Evolutionary conservation across 2,888 invertebrate genomes (phyloP), one percentile per base, ranked within the genome.

Genomic region (Cyclophora punctaria): DNA sequence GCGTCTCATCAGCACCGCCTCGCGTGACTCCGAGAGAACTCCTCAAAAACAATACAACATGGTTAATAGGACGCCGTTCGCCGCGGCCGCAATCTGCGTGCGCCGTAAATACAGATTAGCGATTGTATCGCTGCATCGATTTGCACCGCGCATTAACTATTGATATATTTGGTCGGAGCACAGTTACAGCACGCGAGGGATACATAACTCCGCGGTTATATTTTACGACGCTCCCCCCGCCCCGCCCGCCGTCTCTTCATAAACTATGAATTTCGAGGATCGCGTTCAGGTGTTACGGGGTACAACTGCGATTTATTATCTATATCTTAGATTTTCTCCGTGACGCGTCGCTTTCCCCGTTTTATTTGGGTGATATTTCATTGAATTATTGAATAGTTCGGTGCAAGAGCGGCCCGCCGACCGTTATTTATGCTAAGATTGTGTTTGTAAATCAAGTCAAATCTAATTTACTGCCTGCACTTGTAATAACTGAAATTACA

Each of bases 221-320:
- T 56, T 72, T 80, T 79, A 82, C 73, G 74, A 73, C 63, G 53
- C 58, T 54, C 53, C 58, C 52, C 56, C 56, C 63, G 63, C 61
- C 52, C 49, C 53, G 47, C 60, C 61, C 56, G 58, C 59, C 61
- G 64, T 65, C 61, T 64, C 64, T 75, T 79, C 81, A 83, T 87
- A 84, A 86, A 85, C 75, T 83, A 84, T 81, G 81, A 79, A 84
- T 83, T 76, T 71, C 62, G 69, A 74, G 78, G 80, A 79, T 80
- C 81, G 79, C 76, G 78, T 82, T 79, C 83, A 83, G 85, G 83
- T 84, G 83, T 79, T 77, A 80, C 77, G 73, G 75, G 75, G 69
- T 72, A 70, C 73, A 62, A 60, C 60, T 66, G 63, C 80, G 83
- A 85, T 85, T 83, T 86, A 84, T 81, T 76, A 76, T 78, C 73